Evolutionary conservation across 2,797 vertebrate species (phyloP), one percentile per base, ranked within the genome.

Genomic region (Dendrocincla fuliginosa): DNA sequence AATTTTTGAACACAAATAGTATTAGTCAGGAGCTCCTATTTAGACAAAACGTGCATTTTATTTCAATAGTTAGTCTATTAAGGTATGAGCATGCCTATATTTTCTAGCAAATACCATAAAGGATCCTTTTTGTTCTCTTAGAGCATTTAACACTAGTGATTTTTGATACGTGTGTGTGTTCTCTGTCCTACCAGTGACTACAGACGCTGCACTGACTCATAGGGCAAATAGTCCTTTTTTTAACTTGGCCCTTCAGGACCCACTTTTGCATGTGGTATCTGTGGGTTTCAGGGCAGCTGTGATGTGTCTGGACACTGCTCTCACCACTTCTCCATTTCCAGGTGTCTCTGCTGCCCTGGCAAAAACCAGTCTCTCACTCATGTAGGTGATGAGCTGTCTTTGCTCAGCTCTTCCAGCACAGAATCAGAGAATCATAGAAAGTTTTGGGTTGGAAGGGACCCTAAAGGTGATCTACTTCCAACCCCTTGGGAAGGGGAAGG

Each of bases 241-340:
- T 20, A 59, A 25, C 28, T n/a, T 73, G 39, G 50, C 7, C 39
- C 24, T 61, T 23, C n/a, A 59, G 30, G 39, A 63, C 16, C 13
- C 23, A 3, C 32, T 68, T 80, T 41, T 25, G 5, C 25, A 25
- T 22, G 10, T 44, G n/a, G 5, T n/a, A 5, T 32, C 24, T 44
- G 32, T 44, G 64, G 22, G 16, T 64, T 86, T 57, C 1, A 4
- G 57, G 53, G n/a, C 27, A 46, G 25, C 30, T 50, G 44, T 44
- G 46, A 13, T 2, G 4, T 47, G 37, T 35, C 50, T 37, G 35
- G 16, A 16, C 33, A 32, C 46, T 69, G 55, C n/a, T 68, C n/a
- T 57, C 1, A 1, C 8, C 0, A 0, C 33, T 88, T 76, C 35
- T 65, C 8, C 3, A 0, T 30, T 69, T 69, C 65, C 65, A 78